A percentile compares a stretch with the other conserved stretches of the same genome.
Evolutionary conservation across 2,113 vertebrate genomes (phyloP).

Genomic region (Halcyon senegalensis): DNA sequence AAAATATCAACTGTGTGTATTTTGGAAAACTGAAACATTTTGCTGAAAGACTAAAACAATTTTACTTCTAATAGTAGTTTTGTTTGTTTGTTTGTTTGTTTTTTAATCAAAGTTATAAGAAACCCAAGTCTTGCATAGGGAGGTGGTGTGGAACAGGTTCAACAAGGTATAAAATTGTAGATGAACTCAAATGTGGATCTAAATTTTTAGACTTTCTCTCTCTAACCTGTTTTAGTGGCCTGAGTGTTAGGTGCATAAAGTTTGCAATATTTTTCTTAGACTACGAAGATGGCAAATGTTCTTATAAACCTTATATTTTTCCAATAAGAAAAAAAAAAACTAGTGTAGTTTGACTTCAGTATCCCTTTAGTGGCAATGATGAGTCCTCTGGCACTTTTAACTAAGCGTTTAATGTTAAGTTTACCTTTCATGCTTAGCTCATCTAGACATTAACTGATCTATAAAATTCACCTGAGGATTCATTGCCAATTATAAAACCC

Average conservation of each 20-base stretch:
- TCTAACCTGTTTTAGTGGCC: slow-evolving; percentile 8
- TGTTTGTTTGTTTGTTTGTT: neutral
- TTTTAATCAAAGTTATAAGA: neutral
- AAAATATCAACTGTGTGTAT: neutral
- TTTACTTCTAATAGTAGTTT: neutral
- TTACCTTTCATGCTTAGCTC: slow-evolving; percentile 65
- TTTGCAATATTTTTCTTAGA: slow-evolving; percentile 7
- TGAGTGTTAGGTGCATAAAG: slow-evolving; percentile 18
- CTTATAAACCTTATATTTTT: slow-evolving; percentile 49
- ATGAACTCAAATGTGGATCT: neutral
- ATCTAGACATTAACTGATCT: slow-evolving; percentile 64
- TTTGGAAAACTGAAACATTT: neutral
- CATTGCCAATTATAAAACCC: slow-evolving; percentile 58
- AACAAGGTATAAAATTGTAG: slow-evolving; percentile 31
- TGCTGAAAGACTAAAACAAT: neutral
- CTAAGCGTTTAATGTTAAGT: slow-evolving; percentile 65
- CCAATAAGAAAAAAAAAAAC: neutral
- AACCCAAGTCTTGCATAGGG: neutral
- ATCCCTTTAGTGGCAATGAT: slow-evolving; percentile 24
- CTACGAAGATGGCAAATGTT: neutral
- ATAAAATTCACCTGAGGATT: slow-evolving; percentile 64
- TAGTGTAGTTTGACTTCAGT: neutral
- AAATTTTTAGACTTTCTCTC: neutral
- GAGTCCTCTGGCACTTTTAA: slow-evolving; percentile 68
- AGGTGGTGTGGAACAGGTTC: slow-evolving; percentile 2